phyloP scores from a whole-genome alignment of 1,140 invertebrate genomes.

The Polypedilum vanderplanki region DNA sequence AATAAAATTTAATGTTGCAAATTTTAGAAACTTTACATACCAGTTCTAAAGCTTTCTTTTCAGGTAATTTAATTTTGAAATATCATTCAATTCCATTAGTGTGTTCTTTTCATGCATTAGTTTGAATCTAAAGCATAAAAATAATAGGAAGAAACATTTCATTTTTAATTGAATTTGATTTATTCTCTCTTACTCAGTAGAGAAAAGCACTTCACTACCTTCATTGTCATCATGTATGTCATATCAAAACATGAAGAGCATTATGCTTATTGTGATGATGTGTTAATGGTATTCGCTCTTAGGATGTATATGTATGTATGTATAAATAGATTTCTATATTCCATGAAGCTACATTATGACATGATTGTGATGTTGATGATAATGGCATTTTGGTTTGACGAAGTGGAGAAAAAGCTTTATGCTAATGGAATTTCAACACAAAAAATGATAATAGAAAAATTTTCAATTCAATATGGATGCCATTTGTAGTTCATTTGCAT shows the following conservation, averaged over 20 bases:
- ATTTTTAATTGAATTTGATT: background rate
- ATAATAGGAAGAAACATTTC: too few relatives aligned
- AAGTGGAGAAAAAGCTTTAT: background rate
- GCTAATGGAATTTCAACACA: background rate
- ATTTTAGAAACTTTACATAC: too few relatives aligned
- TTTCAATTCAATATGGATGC: background rate
- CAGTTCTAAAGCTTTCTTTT: too few relatives aligned
- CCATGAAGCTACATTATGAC: background rate
- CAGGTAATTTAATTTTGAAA: too few relatives aligned
- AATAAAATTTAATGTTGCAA: too few relatives aligned
- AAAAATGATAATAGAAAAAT: background rate
- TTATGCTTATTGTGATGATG: background rate
- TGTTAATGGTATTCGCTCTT: background rate
- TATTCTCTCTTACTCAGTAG: background rate
- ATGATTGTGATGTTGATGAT: background rate
- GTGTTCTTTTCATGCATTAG: too few relatives aligned
- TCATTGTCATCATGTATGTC: background rate
- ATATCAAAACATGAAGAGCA: background rate
- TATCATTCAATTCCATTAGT: too few relatives aligned
- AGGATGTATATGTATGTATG: background rate
- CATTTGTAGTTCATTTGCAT: background rate
- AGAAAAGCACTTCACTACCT: background rate
- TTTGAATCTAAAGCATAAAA: too few relatives aligned
- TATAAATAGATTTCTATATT: background rate
- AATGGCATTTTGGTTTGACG: background rate